phyloP scores from a whole-genome alignment of 2,113 vertebrate species.

The Charina bottae region DNA sequence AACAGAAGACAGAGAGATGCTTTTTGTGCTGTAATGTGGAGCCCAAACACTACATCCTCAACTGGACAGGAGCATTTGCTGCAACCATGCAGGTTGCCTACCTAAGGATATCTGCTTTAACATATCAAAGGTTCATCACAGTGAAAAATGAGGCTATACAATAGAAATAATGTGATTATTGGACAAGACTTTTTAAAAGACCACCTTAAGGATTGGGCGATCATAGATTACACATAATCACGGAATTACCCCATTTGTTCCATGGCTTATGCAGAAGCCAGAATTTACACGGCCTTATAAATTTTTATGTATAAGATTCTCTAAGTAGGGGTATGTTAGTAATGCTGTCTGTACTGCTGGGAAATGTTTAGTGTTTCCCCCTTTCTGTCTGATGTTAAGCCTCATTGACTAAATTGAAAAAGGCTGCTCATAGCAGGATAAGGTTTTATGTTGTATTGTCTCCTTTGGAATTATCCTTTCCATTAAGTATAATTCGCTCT shows the following conservation, averaged over 20 bases:
- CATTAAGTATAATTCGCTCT: slow-evolving; percentile 50
- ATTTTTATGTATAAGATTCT: slow-evolving; percentile 7
- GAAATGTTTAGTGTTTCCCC: slow-evolving; percentile 53
- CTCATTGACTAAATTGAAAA: slow-evolving; percentile 57
- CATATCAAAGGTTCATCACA: background rate
- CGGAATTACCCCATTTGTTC: slow-evolving; percentile 50
- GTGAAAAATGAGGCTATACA: background rate
- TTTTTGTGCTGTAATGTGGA: background rate
- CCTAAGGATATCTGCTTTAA: background rate
- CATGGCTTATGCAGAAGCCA: slow-evolving; percentile 58
- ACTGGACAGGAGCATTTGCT: background rate
- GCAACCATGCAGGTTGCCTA: background rate
- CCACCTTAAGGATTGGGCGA: slow-evolving; percentile 15
- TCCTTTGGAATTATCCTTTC: slow-evolving; percentile 63
- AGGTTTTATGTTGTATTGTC: slow-evolving; percentile 67
- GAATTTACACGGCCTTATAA: slow-evolving; percentile 43
- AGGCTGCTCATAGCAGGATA: slow-evolving; percentile 54
- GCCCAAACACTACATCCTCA: background rate
- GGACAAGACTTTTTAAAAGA: slow-evolving; percentile 52
- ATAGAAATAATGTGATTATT: slow-evolving; percentile 43
- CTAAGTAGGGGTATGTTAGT: slow-evolving; percentile 28
- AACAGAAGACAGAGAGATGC: background rate
- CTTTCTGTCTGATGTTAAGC: slow-evolving; percentile 57
- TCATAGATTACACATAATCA: slow-evolving; percentile 42
- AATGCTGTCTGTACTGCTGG: slow-evolving; percentile 52